Evolutionary conservation across 2,113 vertebrate genomes (phyloP), one percentile per base, ranked within the genome.

Genomic region (Grallaria varia): DNA sequence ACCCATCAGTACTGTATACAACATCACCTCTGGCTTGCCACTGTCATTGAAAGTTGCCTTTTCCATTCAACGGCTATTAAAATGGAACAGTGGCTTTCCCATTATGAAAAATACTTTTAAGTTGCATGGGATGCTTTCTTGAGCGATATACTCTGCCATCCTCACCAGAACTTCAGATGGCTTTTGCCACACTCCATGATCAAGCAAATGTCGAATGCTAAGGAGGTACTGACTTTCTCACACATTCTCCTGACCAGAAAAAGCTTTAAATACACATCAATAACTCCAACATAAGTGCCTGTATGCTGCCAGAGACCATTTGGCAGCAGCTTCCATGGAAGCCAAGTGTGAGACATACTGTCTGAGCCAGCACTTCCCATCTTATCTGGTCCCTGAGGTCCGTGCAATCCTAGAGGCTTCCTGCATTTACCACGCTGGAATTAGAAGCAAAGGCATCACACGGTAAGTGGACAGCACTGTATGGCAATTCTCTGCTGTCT

Each of bases 341-440:
- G 49, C 28, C 3, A 5, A 75, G 30, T 25, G 27, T 14, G 35
- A 77, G 39, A n/a, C 5, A 28, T 0, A 0, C 3, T 45, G 28
- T 31, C 56, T 75, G 53, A 84, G 37, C 22, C 52, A 89, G n/a
- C 27, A 37, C 23, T 64, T 77, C 22, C 19, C 17, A 75, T 45
- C 37, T 37, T n/a, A n/a, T 44, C 39, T 47, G 24, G 20, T 33
- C 64, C 40, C 81, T 82, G 77, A 67, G 53, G 39, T 53, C 28
- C 79, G 50, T 73, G 81, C 21, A 1, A 0, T 40, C 58, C 45
- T 62, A 53, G 28, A 67, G 42, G 44, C 44, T 89, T 90, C 59
- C 69, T 64, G 37, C 23, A 72, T 52, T 91, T 83, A 60, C 56
- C 49, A 60, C 14, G 11, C 5, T 22, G n/a, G 49, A 75, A 81